Evolutionary conservation across 37 sponge, comb jelly and placozoan species (phyloP), one percentile per base, ranked within the genome.

Genomic region (Diacarnus erythraeanus): DNA sequence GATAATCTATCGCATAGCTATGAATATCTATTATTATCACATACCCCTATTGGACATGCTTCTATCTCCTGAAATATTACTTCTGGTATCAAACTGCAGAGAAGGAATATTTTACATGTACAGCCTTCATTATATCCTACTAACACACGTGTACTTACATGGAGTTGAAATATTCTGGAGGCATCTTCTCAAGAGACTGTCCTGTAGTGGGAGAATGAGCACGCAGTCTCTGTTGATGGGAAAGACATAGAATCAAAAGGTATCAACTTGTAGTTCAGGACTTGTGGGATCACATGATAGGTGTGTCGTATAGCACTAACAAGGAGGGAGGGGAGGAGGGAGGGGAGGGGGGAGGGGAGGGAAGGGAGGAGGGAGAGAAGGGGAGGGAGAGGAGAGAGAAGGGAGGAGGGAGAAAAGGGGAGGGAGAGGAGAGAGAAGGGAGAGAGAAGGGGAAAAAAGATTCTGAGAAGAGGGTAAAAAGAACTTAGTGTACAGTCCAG

Each of bases 1-100:
- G n/a, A n/a, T n/a, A n/a, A n/a, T n/a, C n/a, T n/a, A n/a, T n/a
- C n/a, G n/a, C n/a, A n/a, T n/a, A n/a, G n/a, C n/a, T 47, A 47
- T 12, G 12, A 12, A 15, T 47, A 47, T 47, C 51, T 15, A 15
- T 6, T 47, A 47, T 15, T 47, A 15, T 47, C 10, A 47, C 51
- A 15, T 12, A 47, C 77, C 23, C 22, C 37, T 30, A 69, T 76
- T 35, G 83, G 77, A 76, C 60, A 75, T 10, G 90, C 77, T 26
- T 84, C 85, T 23, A 89, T 89, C 56, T 89, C 90, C 37, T 83
- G 90, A 40, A 91, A 86, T 40, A 91, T 86, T 18, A 56, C 31
- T 2, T 91, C 87, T 44, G 87, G 83, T 10, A 75, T 38, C 6
- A 86, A 38, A 20, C 91, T 91, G 74, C 23, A 42, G 38, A 35